A percentile compares a stretch with the other conserved stretches of the same genome.
phyloP scores from a whole-genome alignment of 2,113 vertebrate genomes.

The Aptenodytes forsteri region DNA sequence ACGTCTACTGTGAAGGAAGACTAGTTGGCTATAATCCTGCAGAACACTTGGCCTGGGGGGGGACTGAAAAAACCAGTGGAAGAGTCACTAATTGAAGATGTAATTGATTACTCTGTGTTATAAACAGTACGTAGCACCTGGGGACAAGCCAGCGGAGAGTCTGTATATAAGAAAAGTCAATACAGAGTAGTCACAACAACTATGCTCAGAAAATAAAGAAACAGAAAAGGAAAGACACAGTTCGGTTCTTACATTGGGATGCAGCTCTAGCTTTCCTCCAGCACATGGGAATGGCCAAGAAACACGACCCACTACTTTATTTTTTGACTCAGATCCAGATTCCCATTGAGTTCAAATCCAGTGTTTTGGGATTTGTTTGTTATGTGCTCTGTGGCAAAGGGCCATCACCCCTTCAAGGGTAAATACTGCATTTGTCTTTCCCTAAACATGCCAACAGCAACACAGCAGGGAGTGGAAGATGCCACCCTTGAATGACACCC shows the following conservation, averaged over 20 bases:
- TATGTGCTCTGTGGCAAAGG: not conserved
- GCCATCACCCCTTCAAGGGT: not conserved
- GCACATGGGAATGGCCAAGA: not conserved
- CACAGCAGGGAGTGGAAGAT: not conserved
- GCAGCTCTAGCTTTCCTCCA: not conserved
- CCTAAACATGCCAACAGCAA: not conserved
- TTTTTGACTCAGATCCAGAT: not conserved
- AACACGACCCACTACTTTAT: fast-evolving
- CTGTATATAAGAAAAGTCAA: not conserved
- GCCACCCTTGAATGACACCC: not conserved
- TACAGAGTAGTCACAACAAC: not conserved
- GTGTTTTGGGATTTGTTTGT: not conserved
- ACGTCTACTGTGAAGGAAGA: not conserved
- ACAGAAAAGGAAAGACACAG: not conserved
- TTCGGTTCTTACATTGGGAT: not conserved
- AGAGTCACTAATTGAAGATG: not conserved
- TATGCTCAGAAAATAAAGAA: not conserved
- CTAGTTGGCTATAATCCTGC: not conserved
- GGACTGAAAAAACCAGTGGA: not conserved
- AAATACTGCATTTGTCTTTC: not conserved
- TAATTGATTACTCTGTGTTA: not conserved
- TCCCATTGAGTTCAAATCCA: not conserved
- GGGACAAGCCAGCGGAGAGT: not conserved
- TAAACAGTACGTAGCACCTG: not conserved
- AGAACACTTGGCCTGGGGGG: not conserved